Evolutionary conservation across 2,888 invertebrate genomes (phyloP), one percentile per base, ranked within the genome.

Genomic region (Eupithecia insigniata): DNA sequence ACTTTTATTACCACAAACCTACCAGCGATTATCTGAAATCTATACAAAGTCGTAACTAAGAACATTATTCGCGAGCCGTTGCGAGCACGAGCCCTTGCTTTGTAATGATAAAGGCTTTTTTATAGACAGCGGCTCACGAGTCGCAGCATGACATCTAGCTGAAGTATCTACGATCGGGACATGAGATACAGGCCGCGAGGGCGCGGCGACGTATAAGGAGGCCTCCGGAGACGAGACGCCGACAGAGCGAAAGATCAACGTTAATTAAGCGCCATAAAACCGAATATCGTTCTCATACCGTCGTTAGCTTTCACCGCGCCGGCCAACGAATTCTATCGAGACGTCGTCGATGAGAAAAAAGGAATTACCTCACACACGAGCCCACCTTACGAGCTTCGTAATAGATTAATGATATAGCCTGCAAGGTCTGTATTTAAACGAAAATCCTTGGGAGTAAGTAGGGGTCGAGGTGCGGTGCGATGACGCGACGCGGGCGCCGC

Each of bases 361-460:
- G 85, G 81, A 87, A 86, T 87, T 81, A 85, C 85, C 85, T 84
- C 87, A 87, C 86, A 87, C 88, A 86, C 87, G 86, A 88, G 89
- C 87, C 87, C 87, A 87, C 85, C 87, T 83, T 87, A 87, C 87
- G 86, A 84, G 83, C 83, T 74, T 81, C 82, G 89, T 92, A 93
- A 93, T 93, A 93, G 92, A 93, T 93, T 92, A 93, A 93, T 93
- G 93, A 92, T 92, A 92, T 88, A 87, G 91, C 88, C 87, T 88
- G 88, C 85, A 84, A 88, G 87, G 86, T 87, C 88, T 89, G 90
- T 87, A 85, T 90, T 89, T 89, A 89, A 90, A 89, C 85, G 87
- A 86, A 71, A 83, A 83, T 82, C 82, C 82, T 84, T 83, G 84
- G 83, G 84, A 85, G 85, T 82, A 80, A 74, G 78, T 69, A 77